Evolutionary conservation across 2,888 invertebrate species (phyloP).

Genomic region (Keiferia lycopersicella): DNA sequence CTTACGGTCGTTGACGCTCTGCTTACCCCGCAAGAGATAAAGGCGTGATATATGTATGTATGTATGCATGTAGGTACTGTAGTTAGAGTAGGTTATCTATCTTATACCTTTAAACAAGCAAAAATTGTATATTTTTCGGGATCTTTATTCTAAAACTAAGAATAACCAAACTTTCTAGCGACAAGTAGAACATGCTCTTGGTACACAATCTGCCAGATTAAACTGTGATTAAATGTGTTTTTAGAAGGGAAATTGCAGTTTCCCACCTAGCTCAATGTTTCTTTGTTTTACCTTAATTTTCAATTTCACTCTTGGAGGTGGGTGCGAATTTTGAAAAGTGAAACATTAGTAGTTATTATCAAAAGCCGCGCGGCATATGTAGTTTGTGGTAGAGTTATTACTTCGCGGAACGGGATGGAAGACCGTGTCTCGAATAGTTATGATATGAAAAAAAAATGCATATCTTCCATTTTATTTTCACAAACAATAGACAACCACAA

Average conservation of each 20-base stretch:
- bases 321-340: neutral
- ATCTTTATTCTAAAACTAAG: no score
- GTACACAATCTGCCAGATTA: constrained; percentile 60
- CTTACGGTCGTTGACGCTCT: no score
- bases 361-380: neutral
- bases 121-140: no score
- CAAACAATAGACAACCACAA: neutral
- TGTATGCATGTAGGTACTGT: no score
- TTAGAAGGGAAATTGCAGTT: constrained; percentile 45
- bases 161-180: constrained; percentile 14
- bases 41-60: no score
- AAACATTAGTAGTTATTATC: neutral
- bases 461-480: neutral
- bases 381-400: neutral
- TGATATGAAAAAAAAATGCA: no score
- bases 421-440: no score
- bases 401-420: no score
- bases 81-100: no score
- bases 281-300: constrained; percentile 16
- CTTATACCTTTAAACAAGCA: no score
- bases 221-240: constrained; percentile 66
- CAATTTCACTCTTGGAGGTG: neutral
- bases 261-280: constrained; percentile 13
- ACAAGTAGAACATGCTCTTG: constrained; percentile 39
- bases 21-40: no score